Percentiles rank a stretch among this genome's conserved stretches.
phyloP scores from a whole-genome alignment of 2,888 invertebrate species.

The Hydropsyche betteni region DNA sequence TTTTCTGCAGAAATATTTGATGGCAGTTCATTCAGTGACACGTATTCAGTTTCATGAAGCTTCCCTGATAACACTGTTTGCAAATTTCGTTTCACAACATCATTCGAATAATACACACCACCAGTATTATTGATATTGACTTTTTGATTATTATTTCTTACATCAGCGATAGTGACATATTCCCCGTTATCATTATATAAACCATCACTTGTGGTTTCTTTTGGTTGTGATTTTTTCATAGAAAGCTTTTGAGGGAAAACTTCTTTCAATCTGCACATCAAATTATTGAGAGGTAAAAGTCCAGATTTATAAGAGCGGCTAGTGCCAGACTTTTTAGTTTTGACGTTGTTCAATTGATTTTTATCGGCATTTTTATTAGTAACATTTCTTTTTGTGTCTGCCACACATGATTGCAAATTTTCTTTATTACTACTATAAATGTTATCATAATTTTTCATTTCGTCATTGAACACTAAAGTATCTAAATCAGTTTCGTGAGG shows the following conservation, averaged over 20 bases:
- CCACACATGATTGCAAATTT: neutral
- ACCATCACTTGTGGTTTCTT: constrained; percentile 64
- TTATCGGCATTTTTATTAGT: constrained; percentile 18
- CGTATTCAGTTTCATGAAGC: constrained; percentile 77
- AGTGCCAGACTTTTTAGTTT: constrained; percentile 57
- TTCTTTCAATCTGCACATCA: constrained; percentile 77
- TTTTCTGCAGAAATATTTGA: constrained; percentile 55
- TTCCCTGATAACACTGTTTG: constrained; percentile 70
- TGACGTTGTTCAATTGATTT: constrained; percentile 55
- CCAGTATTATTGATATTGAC: constrained; percentile 59
- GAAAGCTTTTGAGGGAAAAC: constrained; percentile 67
- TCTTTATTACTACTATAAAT: constrained; percentile 6
- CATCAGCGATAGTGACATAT: constrained; percentile 87
- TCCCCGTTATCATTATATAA: constrained; percentile 74
- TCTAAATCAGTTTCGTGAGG: constrained; percentile 54
- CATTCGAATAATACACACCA: constrained; percentile 72
- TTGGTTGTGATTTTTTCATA: constrained; percentile 61
- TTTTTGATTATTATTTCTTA: constrained; percentile 80
- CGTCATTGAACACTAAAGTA: constrained; percentile 53
- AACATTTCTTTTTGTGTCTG: neutral
- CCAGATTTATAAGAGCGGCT: constrained; percentile 60
- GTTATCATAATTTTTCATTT: constrained; percentile 48
- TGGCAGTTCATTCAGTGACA: constrained; percentile 83
- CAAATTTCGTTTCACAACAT: constrained; percentile 71
- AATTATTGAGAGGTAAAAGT: constrained; percentile 74